Base-by-base conservation (phyloP, 1,140 invertebrate species). In the Drosophila navojoa region DNA sequence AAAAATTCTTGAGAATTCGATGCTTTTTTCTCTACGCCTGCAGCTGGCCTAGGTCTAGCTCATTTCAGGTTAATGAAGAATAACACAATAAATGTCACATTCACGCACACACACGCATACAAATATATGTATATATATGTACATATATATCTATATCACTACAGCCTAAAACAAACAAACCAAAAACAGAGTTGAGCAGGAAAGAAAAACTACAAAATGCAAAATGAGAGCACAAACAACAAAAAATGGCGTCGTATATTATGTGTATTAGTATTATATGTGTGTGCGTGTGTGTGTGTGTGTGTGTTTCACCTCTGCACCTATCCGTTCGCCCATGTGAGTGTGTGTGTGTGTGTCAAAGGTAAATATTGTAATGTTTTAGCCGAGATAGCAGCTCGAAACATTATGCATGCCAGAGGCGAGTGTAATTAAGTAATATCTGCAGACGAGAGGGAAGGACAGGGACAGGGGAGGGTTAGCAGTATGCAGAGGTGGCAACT, bases 301-400 rank as follows among this genome's bases (percentile, higher is more conserved):
- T 59, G 13, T 45, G 42, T 61, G 44, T 68, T 38, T 35, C 42
- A 53, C 25, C 49, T 35, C 19, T 64, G 67, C 42, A 70, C 66
- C 35, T 70, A 53, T 71, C 44, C 47, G 55, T 64, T 45, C 29
- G 47, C 27, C 5, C 45, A 32, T 64, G 49, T 72, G 59, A 71
- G 68, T 61, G 73, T 76, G 73, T 66, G 49, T 72, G 59, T 76
- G 68, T 61, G 73, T 76, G 73, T 66, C 42, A 60, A 47, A 55
- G 76, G 76, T 89, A 87, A 87, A 89, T 87, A 89, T 87, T 78
- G 58, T 81, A 81, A 85, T 85, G 78, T 59, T 47, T 78, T 69
- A 78, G 70, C 62, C 78, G 57, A 73, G 64, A 67, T 61, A 69
- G 55, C 67, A 58, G 67, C 67, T 87, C 69, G 59, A 72, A 85